A percentile compares a stretch with the other conserved stretches of the same genome.
Conservation (phyloP, 2,797 vertebrate species). For the Sebastes dallii region DNA sequence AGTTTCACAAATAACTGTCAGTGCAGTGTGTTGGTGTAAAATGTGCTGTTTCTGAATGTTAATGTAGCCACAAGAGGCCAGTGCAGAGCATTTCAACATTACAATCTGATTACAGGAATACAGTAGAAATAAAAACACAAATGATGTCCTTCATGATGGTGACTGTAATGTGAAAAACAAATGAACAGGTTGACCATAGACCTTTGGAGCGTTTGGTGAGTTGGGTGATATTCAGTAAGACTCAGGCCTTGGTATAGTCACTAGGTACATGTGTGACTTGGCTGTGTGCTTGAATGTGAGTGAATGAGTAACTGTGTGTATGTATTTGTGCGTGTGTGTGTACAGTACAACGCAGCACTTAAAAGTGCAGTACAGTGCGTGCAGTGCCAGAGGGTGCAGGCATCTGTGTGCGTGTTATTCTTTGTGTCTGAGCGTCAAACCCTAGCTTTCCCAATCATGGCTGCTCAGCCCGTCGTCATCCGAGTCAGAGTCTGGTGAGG, state of each 20-base stretch:
- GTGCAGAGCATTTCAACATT: constrained; percentile 35
- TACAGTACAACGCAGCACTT: constrained; percentile 31
- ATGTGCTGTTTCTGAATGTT: constrained; percentile 26
- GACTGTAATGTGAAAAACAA: constrained; percentile 38
- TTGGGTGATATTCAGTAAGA: constrained; percentile 40
- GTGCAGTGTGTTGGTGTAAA: constrained; percentile 24
- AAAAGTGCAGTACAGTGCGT: constrained; percentile 38
- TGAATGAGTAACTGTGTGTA: constrained; percentile 12
- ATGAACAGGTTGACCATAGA: constrained; percentile 25
- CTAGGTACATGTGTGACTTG: constrained; percentile 25
- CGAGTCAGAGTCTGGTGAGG: constrained; percentile 96
- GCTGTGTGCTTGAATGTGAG: constrained; percentile 34
- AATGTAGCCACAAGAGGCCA: constrained; percentile 11
- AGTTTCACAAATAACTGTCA: constrained; percentile 20
- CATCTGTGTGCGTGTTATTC: constrained; percentile 18
- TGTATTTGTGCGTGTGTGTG: not conserved
- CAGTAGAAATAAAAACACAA: constrained; percentile 42
- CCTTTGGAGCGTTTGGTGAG: constrained; percentile 46
- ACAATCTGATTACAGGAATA: constrained; percentile 36
- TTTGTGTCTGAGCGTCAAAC: constrained; percentile 3
- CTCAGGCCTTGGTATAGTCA: constrained; percentile 26
- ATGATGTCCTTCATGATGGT: constrained; percentile 13
- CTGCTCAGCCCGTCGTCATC: constrained; percentile 91
- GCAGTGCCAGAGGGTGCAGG: constrained; percentile 32
- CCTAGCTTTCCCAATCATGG: constrained; percentile 95